Evolutionary conservation across 2,113 vertebrate genomes (phyloP).

Genomic region (Merops nubicus): DNA sequence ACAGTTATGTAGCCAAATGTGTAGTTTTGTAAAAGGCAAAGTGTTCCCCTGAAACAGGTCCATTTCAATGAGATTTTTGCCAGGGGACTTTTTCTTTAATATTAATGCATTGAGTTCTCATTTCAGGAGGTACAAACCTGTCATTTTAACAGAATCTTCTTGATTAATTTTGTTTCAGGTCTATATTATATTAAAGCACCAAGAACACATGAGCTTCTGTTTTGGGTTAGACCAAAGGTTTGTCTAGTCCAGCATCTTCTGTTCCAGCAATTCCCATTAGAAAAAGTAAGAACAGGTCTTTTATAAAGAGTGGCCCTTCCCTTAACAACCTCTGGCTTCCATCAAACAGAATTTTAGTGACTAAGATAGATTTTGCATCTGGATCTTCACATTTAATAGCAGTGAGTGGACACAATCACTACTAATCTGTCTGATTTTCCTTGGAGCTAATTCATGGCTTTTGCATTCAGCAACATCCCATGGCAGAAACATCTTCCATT

Average conservation of each 20-base stretch:
- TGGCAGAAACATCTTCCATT: background rate
- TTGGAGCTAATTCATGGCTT: constrained; percentile 30
- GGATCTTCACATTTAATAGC: constrained; percentile 3
- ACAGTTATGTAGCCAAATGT: background rate
- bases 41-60: background rate
- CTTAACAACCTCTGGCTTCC: background rate
- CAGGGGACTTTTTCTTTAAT: background rate
- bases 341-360: background rate
- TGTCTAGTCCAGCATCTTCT: background rate
- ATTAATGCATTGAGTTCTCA: background rate
- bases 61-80: constrained; percentile 14
- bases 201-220: background rate
- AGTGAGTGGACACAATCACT: background rate
- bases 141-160: background rate
- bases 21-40: background rate
- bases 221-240: background rate
- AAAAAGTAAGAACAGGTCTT: background rate
- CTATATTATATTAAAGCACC: background rate
- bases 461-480: background rate
- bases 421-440: background rate
- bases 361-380: constrained; percentile 12
- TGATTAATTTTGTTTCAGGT: constrained; percentile 32
- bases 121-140: constrained; percentile 1
- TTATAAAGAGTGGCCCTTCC: background rate
- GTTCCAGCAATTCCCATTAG: background rate